Conservation (phyloP, 2,888 invertebrate genomes). For the Hyppa rectilinea region DNA sequence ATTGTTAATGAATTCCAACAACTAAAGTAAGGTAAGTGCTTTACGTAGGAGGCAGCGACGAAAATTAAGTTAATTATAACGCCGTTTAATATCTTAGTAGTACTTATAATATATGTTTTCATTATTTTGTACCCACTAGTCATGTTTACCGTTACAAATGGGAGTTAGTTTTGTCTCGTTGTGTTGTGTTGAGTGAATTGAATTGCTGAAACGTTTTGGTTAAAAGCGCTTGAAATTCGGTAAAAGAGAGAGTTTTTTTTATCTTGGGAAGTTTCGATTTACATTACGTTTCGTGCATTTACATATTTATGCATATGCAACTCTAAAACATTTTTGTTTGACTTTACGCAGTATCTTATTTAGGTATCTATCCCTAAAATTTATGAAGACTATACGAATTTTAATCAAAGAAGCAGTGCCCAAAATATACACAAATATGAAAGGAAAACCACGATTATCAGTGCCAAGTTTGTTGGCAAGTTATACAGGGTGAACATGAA, state of each 20-base stretch:
- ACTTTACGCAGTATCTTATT: neutral
- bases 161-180: slow-evolving; percentile 24
- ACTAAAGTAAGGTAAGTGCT: slow-evolving; percentile 48
- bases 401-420: neutral
- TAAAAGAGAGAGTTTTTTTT: neutral
- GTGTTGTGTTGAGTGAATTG: neutral
- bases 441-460: neutral
- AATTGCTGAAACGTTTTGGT: slow-evolving; percentile 9
- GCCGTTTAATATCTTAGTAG: slow-evolving; percentile 35
- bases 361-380: neutral
- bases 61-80: slow-evolving; percentile 53
- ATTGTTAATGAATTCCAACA: slow-evolving; percentile 69
- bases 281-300: no score
- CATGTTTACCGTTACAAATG: slow-evolving; percentile 34
- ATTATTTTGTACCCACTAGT: slow-evolving; percentile 40
- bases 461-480: neutral
- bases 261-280: neutral
- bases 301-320: no score
- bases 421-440: neutral
- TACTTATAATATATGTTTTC: no score
- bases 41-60: slow-evolving; percentile 19
- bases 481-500: no score
- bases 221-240: slow-evolving; percentile 1
- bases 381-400: neutral
- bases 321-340: neutral